Evolutionary conservation across 1,140 invertebrate genomes (phyloP).

Genomic region (Pararge aegeria): DNA sequence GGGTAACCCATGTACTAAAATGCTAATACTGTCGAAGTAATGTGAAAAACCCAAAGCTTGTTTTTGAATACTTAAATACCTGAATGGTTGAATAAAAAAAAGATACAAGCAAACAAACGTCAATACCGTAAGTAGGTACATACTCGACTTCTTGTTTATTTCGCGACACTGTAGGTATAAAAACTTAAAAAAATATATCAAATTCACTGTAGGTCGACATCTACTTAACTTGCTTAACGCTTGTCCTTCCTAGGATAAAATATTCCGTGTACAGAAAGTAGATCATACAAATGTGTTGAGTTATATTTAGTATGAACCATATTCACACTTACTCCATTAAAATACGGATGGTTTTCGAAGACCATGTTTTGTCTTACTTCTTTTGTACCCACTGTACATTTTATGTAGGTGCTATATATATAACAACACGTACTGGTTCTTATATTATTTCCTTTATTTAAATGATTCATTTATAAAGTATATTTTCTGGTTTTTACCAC

Average conservation of each 20-base stretch:
- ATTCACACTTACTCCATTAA: background rate
- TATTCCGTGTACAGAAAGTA: constrained; percentile 15
- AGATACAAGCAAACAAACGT: background rate
- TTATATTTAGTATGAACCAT: background rate
- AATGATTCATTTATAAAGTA: constrained; percentile 1
- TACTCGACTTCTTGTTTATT: background rate
- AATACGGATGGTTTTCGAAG: background rate
- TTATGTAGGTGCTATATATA: background rate
- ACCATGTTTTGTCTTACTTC: background rate
- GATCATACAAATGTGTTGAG: background rate
- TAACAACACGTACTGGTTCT: background rate
- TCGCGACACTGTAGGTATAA: background rate
- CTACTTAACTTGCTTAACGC: background rate
- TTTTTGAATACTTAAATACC: background rate
- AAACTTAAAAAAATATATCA: background rate
- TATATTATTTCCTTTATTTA: background rate
- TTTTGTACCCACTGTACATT: background rate
- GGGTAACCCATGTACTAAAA: background rate
- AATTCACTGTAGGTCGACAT: no score
- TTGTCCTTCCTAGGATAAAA: constrained; percentile 25
- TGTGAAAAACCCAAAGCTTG: background rate
- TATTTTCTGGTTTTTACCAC: background rate
- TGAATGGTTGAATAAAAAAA: no score
- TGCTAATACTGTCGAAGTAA: background rate
- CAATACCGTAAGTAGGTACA: background rate